Conservation (phyloP, 1,140 invertebrate species). For the Hormaphis cornu region DNA sequence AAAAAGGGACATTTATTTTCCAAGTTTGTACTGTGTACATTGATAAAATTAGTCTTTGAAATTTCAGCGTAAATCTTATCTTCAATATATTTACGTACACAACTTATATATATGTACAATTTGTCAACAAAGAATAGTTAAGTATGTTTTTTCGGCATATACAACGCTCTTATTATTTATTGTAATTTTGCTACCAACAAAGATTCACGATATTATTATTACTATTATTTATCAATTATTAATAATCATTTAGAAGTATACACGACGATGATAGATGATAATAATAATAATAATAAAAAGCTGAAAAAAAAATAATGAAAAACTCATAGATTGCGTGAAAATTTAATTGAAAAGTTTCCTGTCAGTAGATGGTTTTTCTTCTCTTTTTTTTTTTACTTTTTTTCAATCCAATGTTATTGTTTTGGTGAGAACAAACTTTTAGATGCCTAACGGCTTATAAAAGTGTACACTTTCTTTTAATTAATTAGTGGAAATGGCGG, state of each 20-base stretch:
- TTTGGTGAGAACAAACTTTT: slow-evolving; percentile 17
- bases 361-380: neutral
- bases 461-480: slow-evolving; percentile 1
- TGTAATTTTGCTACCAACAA: no score
- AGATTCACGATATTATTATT: no score
- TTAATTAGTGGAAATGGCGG: neutral
- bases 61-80: no score
- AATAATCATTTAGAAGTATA: slow-evolving; percentile 7
- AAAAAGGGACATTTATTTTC: no score
- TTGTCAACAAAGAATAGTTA: no score
- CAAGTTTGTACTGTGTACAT: no score
- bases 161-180: no score
- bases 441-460: neutral
- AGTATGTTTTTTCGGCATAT: no score
- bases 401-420: slow-evolving; percentile 13
- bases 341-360: slow-evolving; percentile 30
- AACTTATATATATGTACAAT: no score
- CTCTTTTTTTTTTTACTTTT: neutral
- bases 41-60: no score
- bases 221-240: no score
- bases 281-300: slow-evolving; percentile 11
- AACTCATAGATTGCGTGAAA: slow-evolving; percentile 20
- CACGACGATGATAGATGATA: slow-evolving; percentile 3
- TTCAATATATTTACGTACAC: no score
- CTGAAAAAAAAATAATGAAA: neutral